These are phyloP conservation scores for Polydrusus tereticollis DNA, from an alignment of 2,888 invertebrate genomes.

Conservation along the genomic window DNA sequence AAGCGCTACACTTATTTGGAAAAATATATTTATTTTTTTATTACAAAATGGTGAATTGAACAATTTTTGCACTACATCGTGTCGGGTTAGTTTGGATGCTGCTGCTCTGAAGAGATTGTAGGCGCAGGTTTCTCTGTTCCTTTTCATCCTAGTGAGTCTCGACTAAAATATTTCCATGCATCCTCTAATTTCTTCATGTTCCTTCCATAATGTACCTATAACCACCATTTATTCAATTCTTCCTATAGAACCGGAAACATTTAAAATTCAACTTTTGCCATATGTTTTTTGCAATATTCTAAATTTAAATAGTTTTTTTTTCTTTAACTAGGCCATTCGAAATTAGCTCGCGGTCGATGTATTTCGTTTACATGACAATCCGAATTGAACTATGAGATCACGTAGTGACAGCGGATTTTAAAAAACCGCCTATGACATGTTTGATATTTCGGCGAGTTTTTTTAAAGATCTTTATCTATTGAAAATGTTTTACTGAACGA, in stretches of 20 bases:
- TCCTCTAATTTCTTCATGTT: neutral
- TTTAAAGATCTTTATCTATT: neutral
- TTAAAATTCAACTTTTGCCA: constrained; percentile 10
- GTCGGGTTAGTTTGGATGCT: too few relatives aligned
- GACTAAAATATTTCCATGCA: too few relatives aligned
- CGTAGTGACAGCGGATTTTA: neutral
- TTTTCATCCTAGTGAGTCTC: too few relatives aligned
- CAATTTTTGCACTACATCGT: too few relatives aligned
- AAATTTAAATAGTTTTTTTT: constrained; percentile 9
- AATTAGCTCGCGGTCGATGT: constrained; percentile 17
- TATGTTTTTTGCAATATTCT: constrained; percentile 25
- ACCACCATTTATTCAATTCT: neutral
- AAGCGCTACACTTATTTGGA: too few relatives aligned
- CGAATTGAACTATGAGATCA: constrained; percentile 24
- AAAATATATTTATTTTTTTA: too few relatives aligned
- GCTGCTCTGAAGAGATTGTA: too few relatives aligned
- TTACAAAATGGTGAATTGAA: too few relatives aligned
- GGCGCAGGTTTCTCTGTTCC: too few relatives aligned
- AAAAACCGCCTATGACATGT: constrained; percentile 17
- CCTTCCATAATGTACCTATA: neutral
- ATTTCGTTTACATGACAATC: constrained; percentile 18
- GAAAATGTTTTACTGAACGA: neutral
- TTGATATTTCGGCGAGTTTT: constrained; percentile 1
- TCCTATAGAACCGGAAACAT: constrained; percentile 1
- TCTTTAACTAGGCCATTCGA: constrained; percentile 11